A percentile compares a stretch with the other conserved stretches of the same genome.
These are phyloP conservation scores for Theocolax elegans DNA, from an alignment of 1,140 invertebrate species.

Conservation along the genomic window DNA sequence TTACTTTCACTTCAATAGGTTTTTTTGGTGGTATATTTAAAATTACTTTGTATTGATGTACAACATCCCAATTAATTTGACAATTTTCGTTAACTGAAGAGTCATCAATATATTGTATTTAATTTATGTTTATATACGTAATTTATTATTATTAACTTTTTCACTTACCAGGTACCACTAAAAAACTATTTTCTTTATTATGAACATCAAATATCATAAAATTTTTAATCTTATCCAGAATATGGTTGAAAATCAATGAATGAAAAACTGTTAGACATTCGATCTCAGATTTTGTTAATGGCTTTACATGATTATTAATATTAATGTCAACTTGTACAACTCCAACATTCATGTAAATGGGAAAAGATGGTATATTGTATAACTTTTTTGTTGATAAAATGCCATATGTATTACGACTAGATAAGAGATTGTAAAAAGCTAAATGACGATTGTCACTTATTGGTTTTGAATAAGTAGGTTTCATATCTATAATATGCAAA, in stretches of 20 bases:
- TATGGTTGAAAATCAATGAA: constrained; percentile 73
- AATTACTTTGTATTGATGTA: constrained; percentile 62
- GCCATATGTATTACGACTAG: constrained; percentile 64
- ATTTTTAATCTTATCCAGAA: constrained; percentile 81
- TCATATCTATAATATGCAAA: constrained; percentile 74
- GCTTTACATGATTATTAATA: constrained; percentile 67
- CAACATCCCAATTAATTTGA: constrained; percentile 75
- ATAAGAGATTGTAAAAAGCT: constrained; percentile 58
- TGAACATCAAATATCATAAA: constrained; percentile 79
- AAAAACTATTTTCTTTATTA: constrained; percentile 74
- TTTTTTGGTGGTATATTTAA: constrained; percentile 49
- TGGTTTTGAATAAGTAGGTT: constrained; percentile 63
- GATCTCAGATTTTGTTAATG: constrained; percentile 70
- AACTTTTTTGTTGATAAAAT: constrained; percentile 71
- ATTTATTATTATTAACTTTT: neutral
- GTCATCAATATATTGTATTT: constrained; percentile 10
- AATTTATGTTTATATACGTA: too few relatives aligned
- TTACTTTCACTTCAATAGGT: constrained; percentile 39
- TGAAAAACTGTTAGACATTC: constrained; percentile 71
- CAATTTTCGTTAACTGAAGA: constrained; percentile 35
- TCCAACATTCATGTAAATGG: constrained; percentile 86
- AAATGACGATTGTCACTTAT: constrained; percentile 52
- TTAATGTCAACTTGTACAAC: constrained; percentile 76
- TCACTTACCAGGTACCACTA: constrained; percentile 78
- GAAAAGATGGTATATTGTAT: constrained; percentile 79